Base-by-base conservation (phyloP, 2,888 invertebrate genomes). In the Perdita meconis region DNA sequence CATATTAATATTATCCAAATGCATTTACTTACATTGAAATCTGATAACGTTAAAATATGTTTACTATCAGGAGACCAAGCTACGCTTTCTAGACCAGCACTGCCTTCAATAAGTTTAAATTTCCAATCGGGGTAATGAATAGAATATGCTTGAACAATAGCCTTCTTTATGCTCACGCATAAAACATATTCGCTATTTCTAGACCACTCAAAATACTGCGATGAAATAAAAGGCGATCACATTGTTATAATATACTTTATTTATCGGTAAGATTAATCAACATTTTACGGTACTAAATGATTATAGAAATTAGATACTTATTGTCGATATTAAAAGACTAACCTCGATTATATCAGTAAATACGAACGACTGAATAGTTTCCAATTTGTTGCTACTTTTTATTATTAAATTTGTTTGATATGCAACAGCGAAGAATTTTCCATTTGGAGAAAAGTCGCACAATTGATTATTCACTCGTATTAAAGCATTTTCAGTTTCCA, bases 21-120 rank as follows among this genome's bases (percentile, higher is more conserved):
- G 30, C 47, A 50, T 38, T 38, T 64, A 73, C 80, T 86, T 82
- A 94, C 93, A 89, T 93, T 91, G 80, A 94, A 94, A 72, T 93
- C 93, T 42, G 94, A 92, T 12, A 93, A 92, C 1, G 93, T 93
- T 8, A 94, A 88, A 26, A 94, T 90, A 78, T 94, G 93, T 76
- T 93, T 89, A 67, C 93, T 92, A 85, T 94, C 93, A 4, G 93
- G 93, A 74, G 93, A 90, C 94, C 94, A 94, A 22, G 86, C 87
- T 50, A 92, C 93, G 63, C 87, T 89, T 76, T 92, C 90, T 51
- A 94, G 88, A 24, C 94, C 94, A 26, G 92, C 92, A 55, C 94
- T 93, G 5, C 94, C 94, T 86, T 94, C 93, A 40, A 92, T 93
- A 66, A 94, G 91, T 87, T 93, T 94, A 87, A 93, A 94, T 83